These are phyloP conservation scores for Morphnarchus princeps DNA, from an alignment of 2,113 vertebrate genomes.

Conservation along the genomic window DNA sequence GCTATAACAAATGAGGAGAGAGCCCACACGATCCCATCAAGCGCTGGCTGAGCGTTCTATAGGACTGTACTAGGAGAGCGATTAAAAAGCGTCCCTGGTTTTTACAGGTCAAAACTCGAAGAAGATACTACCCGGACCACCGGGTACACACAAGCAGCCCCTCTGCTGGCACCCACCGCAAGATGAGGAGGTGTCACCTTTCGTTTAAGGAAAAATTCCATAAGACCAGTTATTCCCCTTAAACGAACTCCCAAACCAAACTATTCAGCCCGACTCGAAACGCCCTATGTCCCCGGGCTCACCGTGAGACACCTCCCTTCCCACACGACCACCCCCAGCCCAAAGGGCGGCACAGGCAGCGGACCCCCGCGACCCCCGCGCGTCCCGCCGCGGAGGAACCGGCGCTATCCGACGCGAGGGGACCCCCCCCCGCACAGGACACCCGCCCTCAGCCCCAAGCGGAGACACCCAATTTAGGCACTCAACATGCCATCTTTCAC, in stretches of 20 bases:
- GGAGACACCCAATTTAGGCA: too few relatives aligned
- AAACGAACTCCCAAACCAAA: not conserved
- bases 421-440: too few relatives aligned
- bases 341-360: not conserved
- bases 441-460: not conserved
- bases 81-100: not conserved
- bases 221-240: not conserved
- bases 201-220: not conserved
- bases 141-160: fast-evolving
- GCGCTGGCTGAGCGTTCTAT: fast-evolving
- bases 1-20: fast-evolving
- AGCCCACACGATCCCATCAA: fast-evolving
- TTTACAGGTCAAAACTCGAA: not conserved
- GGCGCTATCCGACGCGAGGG: not conserved
- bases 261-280: fast-evolving
- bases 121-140: not conserved
- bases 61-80: fast-evolving
- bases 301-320: fast-evolving
- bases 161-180: not conserved
- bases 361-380: too few relatives aligned
- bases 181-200: too few relatives aligned
- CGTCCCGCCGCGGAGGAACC: not conserved
- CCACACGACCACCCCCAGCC: fast-evolving
- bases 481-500: too few relatives aligned
- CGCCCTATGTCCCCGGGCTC: fast-evolving